These are phyloP conservation scores for Pocillopora verrucosa DNA, from an alignment of 64 coral and sea anemone species.

Conservation along the genomic window DNA sequence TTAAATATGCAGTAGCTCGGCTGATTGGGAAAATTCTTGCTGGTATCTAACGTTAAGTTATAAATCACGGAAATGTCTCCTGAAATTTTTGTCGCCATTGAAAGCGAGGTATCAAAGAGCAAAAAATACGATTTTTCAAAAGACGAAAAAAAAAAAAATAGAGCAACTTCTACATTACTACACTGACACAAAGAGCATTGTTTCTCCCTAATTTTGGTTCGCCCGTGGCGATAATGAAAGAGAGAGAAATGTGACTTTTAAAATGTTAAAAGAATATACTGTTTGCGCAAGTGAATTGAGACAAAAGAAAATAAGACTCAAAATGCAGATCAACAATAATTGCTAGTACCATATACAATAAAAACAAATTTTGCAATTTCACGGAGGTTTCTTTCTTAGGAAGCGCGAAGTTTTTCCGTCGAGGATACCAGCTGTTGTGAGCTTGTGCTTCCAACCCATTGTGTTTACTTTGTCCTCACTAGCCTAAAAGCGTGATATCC, in stretches of 20 bases:
- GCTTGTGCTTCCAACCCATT: conserved; percentile 7
- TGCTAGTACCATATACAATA: not conserved
- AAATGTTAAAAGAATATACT: not conserved
- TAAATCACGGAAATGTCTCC: not conserved
- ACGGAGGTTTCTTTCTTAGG: not conserved
- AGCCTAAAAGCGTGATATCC: not conserved
- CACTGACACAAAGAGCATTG: not conserved
- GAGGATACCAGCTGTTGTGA: conserved; percentile 8
- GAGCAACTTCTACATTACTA: not conserved
- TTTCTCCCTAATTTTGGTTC: not conserved
- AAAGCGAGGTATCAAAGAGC: not conserved
- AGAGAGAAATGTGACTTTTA: not conserved
- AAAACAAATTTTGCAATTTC: not conserved
- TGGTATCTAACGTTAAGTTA: not conserved
- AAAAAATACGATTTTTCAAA: not conserved
- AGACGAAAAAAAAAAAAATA: not conserved
- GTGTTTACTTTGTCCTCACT: not conserved
- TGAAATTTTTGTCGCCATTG: not conserved
- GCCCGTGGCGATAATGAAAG: conserved; percentile 18
- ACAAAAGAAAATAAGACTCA: not conserved
- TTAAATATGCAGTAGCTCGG: conserved; percentile 27
- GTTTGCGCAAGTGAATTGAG: not conserved
- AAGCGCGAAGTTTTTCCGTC: not conserved
- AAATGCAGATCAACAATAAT: not conserved
- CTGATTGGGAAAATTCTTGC: conserved; percentile 13